Evolutionary conservation across 2,888 invertebrate genomes (phyloP).

Genomic region (Gymnoscelis rufifasciata): DNA sequence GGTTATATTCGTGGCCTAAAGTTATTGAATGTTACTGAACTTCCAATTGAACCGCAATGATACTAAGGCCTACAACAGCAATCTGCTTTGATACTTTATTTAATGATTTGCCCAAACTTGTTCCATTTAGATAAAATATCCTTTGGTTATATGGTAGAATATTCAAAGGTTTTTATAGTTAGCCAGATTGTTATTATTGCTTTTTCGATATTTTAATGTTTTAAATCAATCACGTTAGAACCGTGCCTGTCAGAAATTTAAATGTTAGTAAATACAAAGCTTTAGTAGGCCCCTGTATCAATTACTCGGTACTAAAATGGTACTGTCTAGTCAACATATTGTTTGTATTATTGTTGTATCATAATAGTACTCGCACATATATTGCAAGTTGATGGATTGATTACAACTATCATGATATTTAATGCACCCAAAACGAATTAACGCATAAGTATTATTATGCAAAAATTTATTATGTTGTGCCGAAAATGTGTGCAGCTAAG

Average conservation of each 20-base stretch:
- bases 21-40: constrained; percentile 38
- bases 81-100: too few species aligned
- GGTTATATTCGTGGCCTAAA: constrained; percentile 54
- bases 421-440: constrained; percentile 9
- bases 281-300: constrained; percentile 29
- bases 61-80: too few species aligned
- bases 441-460: too few species aligned
- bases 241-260: too few species aligned
- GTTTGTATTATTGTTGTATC: constrained; percentile 64
- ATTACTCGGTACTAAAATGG: constrained; percentile 60
- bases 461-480: constrained; percentile 17
- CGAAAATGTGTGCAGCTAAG: constrained; percentile 25
- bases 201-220: too few species aligned
- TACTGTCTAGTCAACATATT: constrained; percentile 77
- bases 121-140: too few species aligned
- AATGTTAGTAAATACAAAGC: too few species aligned
- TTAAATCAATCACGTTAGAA: too few species aligned
- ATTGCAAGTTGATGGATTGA: constrained; percentile 47
- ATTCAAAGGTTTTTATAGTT: too few species aligned
- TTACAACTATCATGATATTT: constrained; percentile 17
- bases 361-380: constrained; percentile 59
- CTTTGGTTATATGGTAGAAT: too few species aligned
- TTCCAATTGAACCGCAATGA: constrained; percentile 50
- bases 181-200: too few species aligned
- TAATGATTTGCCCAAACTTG: too few species aligned